Conservation (phyloP, 2,797 vertebrate species). For the Falco berigora region DNA sequence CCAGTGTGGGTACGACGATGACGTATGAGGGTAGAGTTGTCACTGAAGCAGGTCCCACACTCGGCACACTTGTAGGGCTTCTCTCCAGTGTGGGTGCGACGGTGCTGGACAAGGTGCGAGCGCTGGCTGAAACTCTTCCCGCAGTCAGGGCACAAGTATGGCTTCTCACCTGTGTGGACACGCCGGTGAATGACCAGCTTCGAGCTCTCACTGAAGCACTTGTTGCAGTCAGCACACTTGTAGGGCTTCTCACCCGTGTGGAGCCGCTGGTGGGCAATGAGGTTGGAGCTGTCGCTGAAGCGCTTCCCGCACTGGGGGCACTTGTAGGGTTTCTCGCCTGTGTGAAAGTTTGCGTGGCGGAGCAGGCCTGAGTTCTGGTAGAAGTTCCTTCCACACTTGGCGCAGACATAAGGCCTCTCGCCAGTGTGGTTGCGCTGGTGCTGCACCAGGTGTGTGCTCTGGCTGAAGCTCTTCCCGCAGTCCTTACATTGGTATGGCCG, state of each 20-base stretch:
- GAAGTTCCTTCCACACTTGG: constrained; percentile 42
- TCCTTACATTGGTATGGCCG: neutral
- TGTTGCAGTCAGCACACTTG: constrained; percentile 29
- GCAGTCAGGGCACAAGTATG: neutral
- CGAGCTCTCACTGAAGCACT: constrained; percentile 42
- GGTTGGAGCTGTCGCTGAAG: constrained; percentile 32
- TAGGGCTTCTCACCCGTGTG: constrained; percentile 18
- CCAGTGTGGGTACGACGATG: neutral
- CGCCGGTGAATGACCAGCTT: constrained; percentile 41
- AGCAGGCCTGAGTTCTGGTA: constrained; percentile 43
- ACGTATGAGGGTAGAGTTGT: neutral
- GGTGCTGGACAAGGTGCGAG: constrained; percentile 23
- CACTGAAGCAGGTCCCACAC: constrained; percentile 1
- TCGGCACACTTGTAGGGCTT: constrained; percentile 25
- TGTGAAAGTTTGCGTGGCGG: constrained; percentile 37
- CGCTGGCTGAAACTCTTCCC: constrained; percentile 19
- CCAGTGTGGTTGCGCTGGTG: constrained; percentile 36
- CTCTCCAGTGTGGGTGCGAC: constrained; percentile 33
- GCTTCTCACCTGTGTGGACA: constrained; percentile 34
- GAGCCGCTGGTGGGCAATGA: constrained; percentile 15
- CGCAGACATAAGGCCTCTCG: constrained; percentile 14
- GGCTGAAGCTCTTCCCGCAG: constrained; percentile 34
- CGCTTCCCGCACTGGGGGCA: constrained; percentile 19
- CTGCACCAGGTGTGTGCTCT: constrained; percentile 30
- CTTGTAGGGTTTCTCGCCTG: neutral